phyloP scores from a whole-genome alignment of 2,797 vertebrate genomes.

The Peromyscus attwateri region DNA sequence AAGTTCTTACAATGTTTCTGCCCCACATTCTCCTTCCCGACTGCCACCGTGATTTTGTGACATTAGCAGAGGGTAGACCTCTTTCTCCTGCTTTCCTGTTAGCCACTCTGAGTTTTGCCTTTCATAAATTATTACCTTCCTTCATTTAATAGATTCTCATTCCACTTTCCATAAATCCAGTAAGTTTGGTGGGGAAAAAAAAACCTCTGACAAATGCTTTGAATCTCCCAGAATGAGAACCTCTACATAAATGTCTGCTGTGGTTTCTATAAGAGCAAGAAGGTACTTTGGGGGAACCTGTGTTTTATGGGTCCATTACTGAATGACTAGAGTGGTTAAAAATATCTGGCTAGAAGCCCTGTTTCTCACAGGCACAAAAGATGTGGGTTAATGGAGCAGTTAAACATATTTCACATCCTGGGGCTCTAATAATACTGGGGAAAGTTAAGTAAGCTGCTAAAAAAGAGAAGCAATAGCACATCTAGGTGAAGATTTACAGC shows the following conservation, averaged over 20 bases:
- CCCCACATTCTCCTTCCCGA: neutral
- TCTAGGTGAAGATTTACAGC: neutral
- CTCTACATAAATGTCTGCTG: constrained; percentile 7
- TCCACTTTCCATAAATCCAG: constrained; percentile 40
- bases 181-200: neutral
- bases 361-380: constrained; percentile 46
- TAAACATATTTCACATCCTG: constrained; percentile 67
- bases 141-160: neutral
- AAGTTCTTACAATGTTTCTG: neutral
- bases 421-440: neutral
- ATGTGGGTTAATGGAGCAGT: constrained; percentile 76
- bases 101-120: neutral
- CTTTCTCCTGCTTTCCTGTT: neutral
- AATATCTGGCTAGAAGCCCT: constrained; percentile 72
- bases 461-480: neutral
- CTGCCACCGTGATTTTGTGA: neutral
- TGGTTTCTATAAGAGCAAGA: constrained; percentile 2
- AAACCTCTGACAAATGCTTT: constrained; percentile 43
- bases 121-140: constrained; percentile 28
- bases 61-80: neutral
- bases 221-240: constrained; percentile 40
- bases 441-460: neutral
- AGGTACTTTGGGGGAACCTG: constrained; percentile 33
- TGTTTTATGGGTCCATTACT: constrained; percentile 69
- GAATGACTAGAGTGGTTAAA: constrained; percentile 40